Base-by-base conservation (phyloP, 2,113 vertebrate genomes). In the Grantiella picta region DNA sequence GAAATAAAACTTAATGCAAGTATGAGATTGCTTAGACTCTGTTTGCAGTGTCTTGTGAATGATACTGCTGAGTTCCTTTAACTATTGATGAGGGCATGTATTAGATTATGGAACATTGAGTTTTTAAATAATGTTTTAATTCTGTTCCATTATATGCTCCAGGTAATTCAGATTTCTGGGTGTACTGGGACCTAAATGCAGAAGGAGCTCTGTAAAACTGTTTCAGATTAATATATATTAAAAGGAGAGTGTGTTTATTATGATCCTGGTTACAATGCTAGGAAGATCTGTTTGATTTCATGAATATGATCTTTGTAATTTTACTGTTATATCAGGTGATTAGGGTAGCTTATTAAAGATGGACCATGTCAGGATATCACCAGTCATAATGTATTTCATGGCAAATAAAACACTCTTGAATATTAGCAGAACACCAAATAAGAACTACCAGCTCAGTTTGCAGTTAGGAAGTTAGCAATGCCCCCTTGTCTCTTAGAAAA, bases 381-480 rank as follows among this genome's bases (percentile, higher is more conserved):
- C 42, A 88, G 21, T 80, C n/a, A 53, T 86, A 40, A 27, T 71
- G 19, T 94, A 60, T 90, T 95, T 89, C 45, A n/a, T 92, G 72
- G 22, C 54, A 95, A 94, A 89, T 75, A 83, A 94, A 90, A 63
- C 44, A 71, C 60, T 83, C 53, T 90, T 69, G 68, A 82, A 83
- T 42, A 92, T 94, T 78, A 94, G 54, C 82, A 77, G 69, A 75
- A 50, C 64, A 53, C 35, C 36, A 27, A 29, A 23, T 78, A 86
- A 64, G 54, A 76, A 7, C 80, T 52, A 21, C n/a, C 28, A 84
- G 45, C 65, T 95, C 56, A 66, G 38, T 93, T 89, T 82, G n/a
- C 89, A 94, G 94, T 84, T 85, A 91, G 72, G 73, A 38, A 96
- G 53, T 57, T 81, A 91, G 65, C 57, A 91, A 33, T 82, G 66